Base-by-base conservation (phyloP, 1,140 invertebrate genomes). In the Hestina assimilis region DNA sequence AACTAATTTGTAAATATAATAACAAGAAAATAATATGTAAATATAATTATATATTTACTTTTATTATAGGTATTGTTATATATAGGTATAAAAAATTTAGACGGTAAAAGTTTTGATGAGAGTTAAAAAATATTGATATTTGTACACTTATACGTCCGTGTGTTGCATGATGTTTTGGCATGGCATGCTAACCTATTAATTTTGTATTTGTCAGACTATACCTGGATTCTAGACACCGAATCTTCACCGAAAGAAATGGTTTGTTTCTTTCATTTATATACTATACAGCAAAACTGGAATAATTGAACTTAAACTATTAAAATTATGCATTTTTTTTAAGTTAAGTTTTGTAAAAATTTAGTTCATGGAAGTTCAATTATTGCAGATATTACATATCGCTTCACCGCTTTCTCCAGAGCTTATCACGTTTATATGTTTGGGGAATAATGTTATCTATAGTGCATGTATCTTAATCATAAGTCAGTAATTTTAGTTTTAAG, bases 131-230 rank as follows among this genome's bases (percentile, higher is more conserved):
- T 31, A 12, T 57, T 29, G 17, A 57, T 51, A 24, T 43, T 33
- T 58, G 21, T 58, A 51, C 29, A 24, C 17, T 19, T 50, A 19
- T 33, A 26, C 7, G n/a, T 66, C 59, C 62, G 68, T 74, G 69
- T 80, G 70, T 72, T 76, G 82, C 80, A 87, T 83, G 80, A 79
- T 77, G 56, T 70, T 75, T 66, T 59, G 65, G 84, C 84, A 87
- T 87, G 83, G 84, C 84, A 87, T 87, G 84, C 72, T 85, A 85
- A 85, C 73, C 59, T 82, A 74, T 69, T 76, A 63, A 66, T 79
- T 83, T 69, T 87, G 70, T 83, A 79, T 86, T 87, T 88, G 77
- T 86, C 83, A 88, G 85, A 84, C 80, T 66, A 85, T 88, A 81
- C 81, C 85, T 68, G 83, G 85, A 82, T 88, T 83, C 83, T 88